phyloP scores from a whole-genome alignment of 1,140 invertebrate genomes.

The Eurosta solidaginis region DNA sequence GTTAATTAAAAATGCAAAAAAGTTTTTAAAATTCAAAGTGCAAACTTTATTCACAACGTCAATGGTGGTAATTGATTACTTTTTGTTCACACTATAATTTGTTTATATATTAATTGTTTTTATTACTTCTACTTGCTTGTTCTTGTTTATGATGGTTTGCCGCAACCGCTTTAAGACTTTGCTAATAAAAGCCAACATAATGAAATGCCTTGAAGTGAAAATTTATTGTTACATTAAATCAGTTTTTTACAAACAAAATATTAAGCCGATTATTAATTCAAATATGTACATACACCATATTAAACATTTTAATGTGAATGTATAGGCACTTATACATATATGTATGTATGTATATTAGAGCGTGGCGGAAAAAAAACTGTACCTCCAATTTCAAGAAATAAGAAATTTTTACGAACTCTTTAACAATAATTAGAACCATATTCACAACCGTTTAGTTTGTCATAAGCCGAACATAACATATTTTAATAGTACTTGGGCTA shows the following conservation, averaged over 20 bases:
- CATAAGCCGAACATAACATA: too few relatives aligned
- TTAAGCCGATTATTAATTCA: too few relatives aligned
- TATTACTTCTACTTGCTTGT: neutral
- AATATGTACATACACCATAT: too few relatives aligned
- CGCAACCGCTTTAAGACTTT: neutral
- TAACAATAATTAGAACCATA: too few relatives aligned
- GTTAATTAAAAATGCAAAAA: neutral
- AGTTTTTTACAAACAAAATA: neutral
- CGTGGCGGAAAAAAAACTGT: too few relatives aligned
- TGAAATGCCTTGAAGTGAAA: neutral
- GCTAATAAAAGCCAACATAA: neutral
- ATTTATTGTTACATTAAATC: neutral
- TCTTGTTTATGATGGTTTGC: neutral
- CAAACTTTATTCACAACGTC: neutral
- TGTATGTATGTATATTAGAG: too few relatives aligned
- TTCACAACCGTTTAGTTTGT: too few relatives aligned
- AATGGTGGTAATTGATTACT: neutral
- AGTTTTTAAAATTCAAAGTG: neutral
- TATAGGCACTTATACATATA: neutral
- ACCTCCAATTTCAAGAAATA: too few relatives aligned
- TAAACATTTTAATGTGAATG: neutral
- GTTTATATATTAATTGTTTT: neutral
- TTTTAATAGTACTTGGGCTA: too few relatives aligned
- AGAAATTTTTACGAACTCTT: too few relatives aligned
- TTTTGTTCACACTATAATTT: neutral